These are phyloP conservation scores for Asbolus verrucosus DNA, from an alignment of 1,140 invertebrate species.

Conservation along the genomic window DNA sequence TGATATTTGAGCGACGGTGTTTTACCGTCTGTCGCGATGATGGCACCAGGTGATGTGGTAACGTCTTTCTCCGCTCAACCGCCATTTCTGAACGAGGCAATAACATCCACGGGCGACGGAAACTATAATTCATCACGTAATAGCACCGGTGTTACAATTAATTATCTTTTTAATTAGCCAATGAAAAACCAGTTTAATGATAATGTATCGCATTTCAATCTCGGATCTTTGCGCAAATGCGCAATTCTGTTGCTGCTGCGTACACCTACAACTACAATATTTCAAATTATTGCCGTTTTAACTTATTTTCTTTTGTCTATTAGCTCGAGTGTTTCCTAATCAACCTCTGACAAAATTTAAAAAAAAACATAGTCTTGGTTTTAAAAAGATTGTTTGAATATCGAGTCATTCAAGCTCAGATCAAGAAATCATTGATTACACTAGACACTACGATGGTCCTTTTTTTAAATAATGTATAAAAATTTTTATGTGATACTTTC, in stretches of 20 bases:
- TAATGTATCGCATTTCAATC: constrained; percentile 8
- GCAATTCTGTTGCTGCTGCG: background rate
- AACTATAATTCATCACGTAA: constrained; percentile 8
- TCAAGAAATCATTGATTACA: too few species aligned
- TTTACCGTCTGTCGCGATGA: constrained; percentile 24
- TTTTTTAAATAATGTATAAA: too few species aligned
- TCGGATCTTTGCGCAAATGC: background rate
- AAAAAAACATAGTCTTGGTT: too few species aligned
- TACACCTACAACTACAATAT: constrained; percentile 6
- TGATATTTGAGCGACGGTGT: constrained; percentile 8
- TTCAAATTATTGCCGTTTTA: background rate
- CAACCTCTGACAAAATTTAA: too few species aligned
- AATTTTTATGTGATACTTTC: too few species aligned
- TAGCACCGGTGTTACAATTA: constrained; percentile 7
- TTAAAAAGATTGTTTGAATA: too few species aligned
- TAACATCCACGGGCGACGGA: background rate
- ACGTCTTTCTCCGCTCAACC: too few species aligned
- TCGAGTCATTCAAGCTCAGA: too few species aligned
- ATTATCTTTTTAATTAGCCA: constrained; percentile 20
- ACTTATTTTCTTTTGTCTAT: background rate
- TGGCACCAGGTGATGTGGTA: constrained; percentile 38
- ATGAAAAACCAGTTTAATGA: constrained; percentile 26
- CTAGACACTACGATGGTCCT: too few species aligned
- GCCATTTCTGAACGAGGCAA: background rate
- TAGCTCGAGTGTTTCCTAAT: too few species aligned